Percentiles rank a stretch among this genome's conserved stretches.
Evolutionary conservation across 2,113 vertebrate genomes (phyloP).

Genomic region (Caranx ignobilis): DNA sequence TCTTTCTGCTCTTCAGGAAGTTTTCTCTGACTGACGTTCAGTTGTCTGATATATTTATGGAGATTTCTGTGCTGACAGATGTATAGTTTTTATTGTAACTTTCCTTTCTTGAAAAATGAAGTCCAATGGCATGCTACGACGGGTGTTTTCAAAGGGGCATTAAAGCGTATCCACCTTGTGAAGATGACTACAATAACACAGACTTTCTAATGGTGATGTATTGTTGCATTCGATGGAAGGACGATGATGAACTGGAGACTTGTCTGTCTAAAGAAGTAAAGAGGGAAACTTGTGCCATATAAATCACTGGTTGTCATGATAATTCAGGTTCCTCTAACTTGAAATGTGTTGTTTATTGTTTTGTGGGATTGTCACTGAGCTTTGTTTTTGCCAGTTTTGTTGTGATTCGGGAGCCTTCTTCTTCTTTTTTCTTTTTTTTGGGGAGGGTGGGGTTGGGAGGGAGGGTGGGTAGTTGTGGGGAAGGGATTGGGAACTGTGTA

Average conservation of each 20-base stretch:
- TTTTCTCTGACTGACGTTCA: constrained; percentile 85
- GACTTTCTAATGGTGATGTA: constrained; percentile 35
- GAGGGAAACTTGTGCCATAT: constrained; percentile 74
- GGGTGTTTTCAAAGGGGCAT: constrained; percentile 72
- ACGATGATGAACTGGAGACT: constrained; percentile 19
- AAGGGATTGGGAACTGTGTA: constrained; percentile 38
- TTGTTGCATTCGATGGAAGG: constrained; percentile 36
- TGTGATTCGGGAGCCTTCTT: constrained; percentile 49
- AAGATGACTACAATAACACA: constrained; percentile 44
- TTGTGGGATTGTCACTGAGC: constrained; percentile 67
- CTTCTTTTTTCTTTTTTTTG: neutral
- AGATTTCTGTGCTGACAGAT: constrained; percentile 82
- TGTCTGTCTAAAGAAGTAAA: constrained; percentile 30
- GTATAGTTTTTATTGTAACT: constrained; percentile 76
- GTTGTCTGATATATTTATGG: constrained; percentile 82
- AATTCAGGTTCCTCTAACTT: constrained; percentile 73
- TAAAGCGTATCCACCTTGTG: constrained; percentile 61
- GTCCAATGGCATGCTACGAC: constrained; percentile 70
- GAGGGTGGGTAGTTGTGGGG: neutral
- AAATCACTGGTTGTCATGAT: constrained; percentile 63
- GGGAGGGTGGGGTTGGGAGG: constrained; percentile 10
- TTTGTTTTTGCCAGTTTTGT: constrained; percentile 65
- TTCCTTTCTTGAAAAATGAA: constrained; percentile 73
- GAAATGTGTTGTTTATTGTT: constrained; percentile 73
- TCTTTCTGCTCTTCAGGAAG: constrained; percentile 81